A percentile compares a stretch with the other conserved stretches of the same genome.
These are phyloP conservation scores for Acanthosepion esculentum DNA, from an alignment of 2,888 invertebrate genomes.

Conservation along the genomic window DNA sequence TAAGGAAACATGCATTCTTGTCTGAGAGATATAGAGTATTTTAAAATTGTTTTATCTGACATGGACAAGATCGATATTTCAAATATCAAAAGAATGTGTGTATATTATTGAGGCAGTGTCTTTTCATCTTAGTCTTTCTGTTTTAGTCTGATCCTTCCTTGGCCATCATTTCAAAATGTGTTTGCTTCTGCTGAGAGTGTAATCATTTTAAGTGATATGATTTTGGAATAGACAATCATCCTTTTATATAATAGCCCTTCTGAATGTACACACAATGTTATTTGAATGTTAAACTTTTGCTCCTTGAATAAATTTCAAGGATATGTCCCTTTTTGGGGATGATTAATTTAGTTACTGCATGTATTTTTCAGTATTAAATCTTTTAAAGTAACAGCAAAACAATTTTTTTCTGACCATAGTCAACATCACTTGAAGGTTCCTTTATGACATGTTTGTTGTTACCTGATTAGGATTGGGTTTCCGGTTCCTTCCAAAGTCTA, in stretches of 20 bases:
- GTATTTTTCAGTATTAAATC: no score
- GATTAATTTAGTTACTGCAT: no score
- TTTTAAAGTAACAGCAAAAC: no score
- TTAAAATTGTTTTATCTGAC: background rate
- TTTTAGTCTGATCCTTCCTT: background rate
- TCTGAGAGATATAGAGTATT: background rate
- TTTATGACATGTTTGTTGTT: no score
- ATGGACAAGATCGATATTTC: background rate
- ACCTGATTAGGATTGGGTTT: no score
- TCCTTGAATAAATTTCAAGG: background rate
- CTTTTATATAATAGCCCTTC: background rate
- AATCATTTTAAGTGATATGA: conserved; percentile 7
- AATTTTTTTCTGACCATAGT: no score
- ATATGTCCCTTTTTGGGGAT: background rate
- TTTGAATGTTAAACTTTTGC: no score
- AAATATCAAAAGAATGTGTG: background rate
- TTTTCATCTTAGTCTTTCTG: background rate
- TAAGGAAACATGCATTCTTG: background rate
- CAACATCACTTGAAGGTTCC: no score
- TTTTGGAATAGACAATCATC: background rate
- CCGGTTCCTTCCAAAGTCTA: no score
- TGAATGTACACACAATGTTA: background rate
- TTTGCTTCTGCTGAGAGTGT: background rate
- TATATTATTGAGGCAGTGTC: background rate
- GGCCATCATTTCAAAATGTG: background rate